Evolutionary conservation across 2,888 invertebrate genomes (phyloP).

Genomic region (Hydriomena furcata): DNA sequence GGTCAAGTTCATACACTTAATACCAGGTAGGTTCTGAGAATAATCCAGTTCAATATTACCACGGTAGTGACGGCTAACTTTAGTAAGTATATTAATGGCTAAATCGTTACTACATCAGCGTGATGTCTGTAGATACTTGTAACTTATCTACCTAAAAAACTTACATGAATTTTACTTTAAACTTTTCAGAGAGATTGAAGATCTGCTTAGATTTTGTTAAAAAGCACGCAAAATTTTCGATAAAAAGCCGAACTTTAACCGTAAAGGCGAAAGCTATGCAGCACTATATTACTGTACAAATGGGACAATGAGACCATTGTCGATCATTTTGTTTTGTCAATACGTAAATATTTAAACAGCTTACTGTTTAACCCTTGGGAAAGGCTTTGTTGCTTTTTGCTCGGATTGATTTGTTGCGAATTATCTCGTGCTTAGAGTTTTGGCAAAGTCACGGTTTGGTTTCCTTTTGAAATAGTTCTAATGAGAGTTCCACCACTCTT

Average conservation of each 20-base stretch:
- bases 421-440: slow-evolving; percentile 10
- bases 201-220: too few species aligned
- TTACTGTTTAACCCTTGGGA: slow-evolving; percentile 59
- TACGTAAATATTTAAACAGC: slow-evolving; percentile 78
- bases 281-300: slow-evolving; percentile 41
- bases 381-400: slow-evolving; percentile 29
- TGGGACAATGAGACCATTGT: slow-evolving; percentile 65
- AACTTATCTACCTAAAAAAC: too few species aligned
- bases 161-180: too few species aligned
- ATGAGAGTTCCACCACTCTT: too few species aligned
- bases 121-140: too few species aligned
- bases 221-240: background rate
- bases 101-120: too few species aligned
- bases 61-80: too few species aligned
- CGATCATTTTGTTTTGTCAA: slow-evolving; percentile 73
- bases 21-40: too few species aligned
- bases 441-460: slow-evolving; percentile 3
- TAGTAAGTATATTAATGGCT: too few species aligned
- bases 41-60: too few species aligned
- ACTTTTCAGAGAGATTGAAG: too few species aligned
- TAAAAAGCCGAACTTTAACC: slow-evolving; percentile 3
- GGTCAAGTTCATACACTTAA: background rate
- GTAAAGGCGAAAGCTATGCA: too few species aligned
- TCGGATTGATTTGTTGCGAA: slow-evolving; percentile 20
- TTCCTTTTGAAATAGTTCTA: background rate